These are phyloP conservation scores for Cephus cinctus DNA, from an alignment of 1,140 invertebrate genomes.

Conservation along the genomic window DNA sequence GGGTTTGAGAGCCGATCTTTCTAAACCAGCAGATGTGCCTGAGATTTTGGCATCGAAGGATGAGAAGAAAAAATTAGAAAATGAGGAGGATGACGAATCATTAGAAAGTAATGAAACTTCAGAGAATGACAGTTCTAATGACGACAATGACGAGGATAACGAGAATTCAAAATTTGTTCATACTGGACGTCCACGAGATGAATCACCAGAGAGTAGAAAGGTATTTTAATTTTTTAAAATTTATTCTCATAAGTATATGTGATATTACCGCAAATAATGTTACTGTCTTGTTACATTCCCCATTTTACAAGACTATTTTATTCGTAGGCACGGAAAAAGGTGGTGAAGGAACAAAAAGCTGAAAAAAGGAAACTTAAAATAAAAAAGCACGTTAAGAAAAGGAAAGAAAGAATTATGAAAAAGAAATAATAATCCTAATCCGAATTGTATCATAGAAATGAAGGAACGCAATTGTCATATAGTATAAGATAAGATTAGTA, in stretches of 20 bases:
- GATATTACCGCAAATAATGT: background rate
- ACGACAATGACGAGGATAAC: conserved; percentile 47
- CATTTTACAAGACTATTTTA: conserved; percentile 16
- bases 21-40: conserved; percentile 63
- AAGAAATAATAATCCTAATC: too few relatives aligned
- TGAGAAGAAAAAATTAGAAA: conserved; percentile 56
- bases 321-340: conserved; percentile 74
- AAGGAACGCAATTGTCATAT: too few relatives aligned
- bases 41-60: conserved; percentile 42
- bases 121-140: conserved; percentile 48
- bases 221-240: conserved; percentile 37
- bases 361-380: conserved; percentile 91
- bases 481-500: too few relatives aligned
- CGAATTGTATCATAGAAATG: too few relatives aligned
- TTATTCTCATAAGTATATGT: conserved; percentile 1
- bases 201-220: conserved; percentile 85
- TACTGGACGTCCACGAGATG: conserved; percentile 75
- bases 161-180: conserved; percentile 65
- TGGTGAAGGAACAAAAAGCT: conserved; percentile 81
- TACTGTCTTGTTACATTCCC: conserved; percentile 1
- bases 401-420: conserved; percentile 67
- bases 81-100: conserved; percentile 32
- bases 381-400: conserved; percentile 95
- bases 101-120: conserved; percentile 39
- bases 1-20: conserved; percentile 79